These are phyloP conservation scores for Helostoma temminkii DNA, from an alignment of 2,797 vertebrate genomes.

Conservation along the genomic window DNA sequence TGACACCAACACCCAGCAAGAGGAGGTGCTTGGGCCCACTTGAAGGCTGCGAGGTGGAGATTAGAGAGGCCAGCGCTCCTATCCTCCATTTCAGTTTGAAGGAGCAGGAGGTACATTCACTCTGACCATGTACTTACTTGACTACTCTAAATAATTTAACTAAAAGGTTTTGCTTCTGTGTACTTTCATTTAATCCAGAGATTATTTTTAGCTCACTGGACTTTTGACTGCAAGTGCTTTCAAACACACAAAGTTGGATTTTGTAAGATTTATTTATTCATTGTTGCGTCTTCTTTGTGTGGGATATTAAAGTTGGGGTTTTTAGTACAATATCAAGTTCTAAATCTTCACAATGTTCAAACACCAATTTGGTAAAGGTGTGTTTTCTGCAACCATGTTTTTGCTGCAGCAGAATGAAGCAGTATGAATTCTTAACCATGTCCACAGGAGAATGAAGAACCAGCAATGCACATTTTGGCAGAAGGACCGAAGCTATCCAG, in stretches of 20 bases:
- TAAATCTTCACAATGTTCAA: background rate
- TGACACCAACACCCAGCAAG: conserved; percentile 69
- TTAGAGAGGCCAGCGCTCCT: conserved; percentile 66
- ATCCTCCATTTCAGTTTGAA: conserved; percentile 41
- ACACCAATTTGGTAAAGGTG: background rate
- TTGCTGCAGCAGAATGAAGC: conserved; percentile 24
- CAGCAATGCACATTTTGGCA: background rate
- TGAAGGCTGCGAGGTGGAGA: conserved; percentile 68
- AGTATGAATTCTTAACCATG: conserved; percentile 19
- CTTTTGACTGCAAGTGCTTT: conserved; percentile 21
- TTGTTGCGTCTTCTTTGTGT: conserved; percentile 1
- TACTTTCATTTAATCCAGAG: conserved; percentile 15
- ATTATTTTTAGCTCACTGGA: conserved; percentile 38
- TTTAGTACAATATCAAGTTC: conserved; percentile 2
- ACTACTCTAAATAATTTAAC: conserved; percentile 61
- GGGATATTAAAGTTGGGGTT: background rate
- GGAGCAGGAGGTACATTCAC: conserved; percentile 67
- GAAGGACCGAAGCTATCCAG: conserved; percentile 5
- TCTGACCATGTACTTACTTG: conserved; percentile 28
- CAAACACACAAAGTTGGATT: background rate
- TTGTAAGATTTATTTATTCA: conserved; percentile 35
- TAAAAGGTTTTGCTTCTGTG: conserved; percentile 51
- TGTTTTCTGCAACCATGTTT: background rate
- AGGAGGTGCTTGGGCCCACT: conserved; percentile 67
- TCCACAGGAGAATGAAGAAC: conserved; percentile 44